Percentiles rank a stretch among this genome's conserved stretches.
phyloP scores from a whole-genome alignment of 1,140 invertebrate genomes.

The Drusus annulatus region DNA sequence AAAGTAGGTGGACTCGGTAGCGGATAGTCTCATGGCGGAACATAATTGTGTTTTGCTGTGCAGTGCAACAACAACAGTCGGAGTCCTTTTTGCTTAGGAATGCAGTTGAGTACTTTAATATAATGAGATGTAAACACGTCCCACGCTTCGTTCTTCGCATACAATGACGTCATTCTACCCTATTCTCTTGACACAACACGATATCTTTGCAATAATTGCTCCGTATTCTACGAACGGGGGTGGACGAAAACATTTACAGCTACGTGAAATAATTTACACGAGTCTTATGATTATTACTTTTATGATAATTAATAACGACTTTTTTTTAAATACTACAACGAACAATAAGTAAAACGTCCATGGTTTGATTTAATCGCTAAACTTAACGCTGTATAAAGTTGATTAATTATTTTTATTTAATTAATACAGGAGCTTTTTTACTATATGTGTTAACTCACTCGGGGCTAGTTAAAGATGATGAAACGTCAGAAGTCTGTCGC shows the following conservation, averaged over 20 bases:
- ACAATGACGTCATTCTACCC: conserved; percentile 45
- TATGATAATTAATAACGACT: no score
- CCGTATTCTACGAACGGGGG: not conserved
- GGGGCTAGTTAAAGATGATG: no score
- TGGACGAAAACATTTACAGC: not conserved
- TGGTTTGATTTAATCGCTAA: no score
- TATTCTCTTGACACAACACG: conserved; percentile 40
- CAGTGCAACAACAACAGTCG: not conserved
- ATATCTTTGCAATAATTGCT: not conserved
- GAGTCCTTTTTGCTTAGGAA: conserved; percentile 10
- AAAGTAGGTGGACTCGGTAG: no score
- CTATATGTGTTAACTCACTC: no score
- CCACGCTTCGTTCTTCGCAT: conserved; percentile 15
- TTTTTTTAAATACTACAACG: no score
- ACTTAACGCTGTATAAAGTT: no score
- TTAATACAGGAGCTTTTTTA: no score
- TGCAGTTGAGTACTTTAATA: conserved; percentile 31
- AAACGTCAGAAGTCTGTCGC: no score
- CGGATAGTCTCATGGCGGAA: not conserved
- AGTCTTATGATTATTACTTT: not conserved
- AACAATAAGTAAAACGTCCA: no score
- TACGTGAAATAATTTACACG: not conserved
- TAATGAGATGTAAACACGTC: conserved; percentile 52
- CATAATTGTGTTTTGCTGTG: conserved; percentile 18
- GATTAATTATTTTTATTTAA: no score